These are phyloP conservation scores for Xanthorhoe designata DNA, from an alignment of 2,888 invertebrate genomes.

Conservation along the genomic window DNA sequence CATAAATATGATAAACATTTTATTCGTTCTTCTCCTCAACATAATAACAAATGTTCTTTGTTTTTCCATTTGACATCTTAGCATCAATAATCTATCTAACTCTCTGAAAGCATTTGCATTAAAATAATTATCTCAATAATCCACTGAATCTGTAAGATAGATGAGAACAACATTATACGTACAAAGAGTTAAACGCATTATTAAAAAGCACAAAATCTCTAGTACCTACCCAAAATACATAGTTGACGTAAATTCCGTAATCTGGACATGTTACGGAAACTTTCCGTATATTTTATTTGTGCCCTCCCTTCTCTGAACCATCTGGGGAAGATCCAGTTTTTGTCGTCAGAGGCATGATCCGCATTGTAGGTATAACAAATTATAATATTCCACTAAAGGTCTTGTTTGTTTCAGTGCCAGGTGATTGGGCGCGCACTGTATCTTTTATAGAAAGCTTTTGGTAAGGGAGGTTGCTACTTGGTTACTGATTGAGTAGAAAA, in stretches of 20 bases:
- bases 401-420: conserved; percentile 51
- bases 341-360: conserved; percentile 36
- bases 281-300: conserved; percentile 1
- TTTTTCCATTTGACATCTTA: too few species aligned
- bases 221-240: neutral
- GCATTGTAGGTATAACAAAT: conserved; percentile 78
- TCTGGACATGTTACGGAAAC: neutral
- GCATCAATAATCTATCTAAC: too few species aligned
- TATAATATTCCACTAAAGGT: conserved; percentile 68
- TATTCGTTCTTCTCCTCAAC: too few species aligned
- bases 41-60: too few species aligned
- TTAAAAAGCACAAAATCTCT: too few species aligned
- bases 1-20: neutral
- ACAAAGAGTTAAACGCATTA: too few species aligned
- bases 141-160: too few species aligned
- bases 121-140: too few species aligned
- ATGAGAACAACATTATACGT: too few species aligned
- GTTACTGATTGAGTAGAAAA: too few species aligned
- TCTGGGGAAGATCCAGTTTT: conserved; percentile 43
- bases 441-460: neutral
- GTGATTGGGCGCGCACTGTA: conserved; percentile 43
- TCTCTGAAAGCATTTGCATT: too few species aligned
- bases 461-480: neutral
- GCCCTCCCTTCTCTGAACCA: conserved; percentile 34
- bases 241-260: neutral